Conservation (phyloP, 2,113 vertebrate species). For the Protobothrops mucrosquamatus region DNA sequence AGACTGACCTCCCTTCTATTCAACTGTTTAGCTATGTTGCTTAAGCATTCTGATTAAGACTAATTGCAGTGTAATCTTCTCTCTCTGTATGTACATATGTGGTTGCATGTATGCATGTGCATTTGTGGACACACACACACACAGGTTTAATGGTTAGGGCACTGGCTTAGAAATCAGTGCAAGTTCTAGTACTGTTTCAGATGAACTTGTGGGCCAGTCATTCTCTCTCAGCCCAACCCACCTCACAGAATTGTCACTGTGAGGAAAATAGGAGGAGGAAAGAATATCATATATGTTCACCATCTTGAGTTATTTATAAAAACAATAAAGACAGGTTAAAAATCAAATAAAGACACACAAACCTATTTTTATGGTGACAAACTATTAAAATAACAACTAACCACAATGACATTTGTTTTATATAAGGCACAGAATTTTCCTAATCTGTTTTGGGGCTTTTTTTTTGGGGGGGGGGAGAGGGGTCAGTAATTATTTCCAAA, state of each 20-base stretch:
- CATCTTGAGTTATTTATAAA: background rate
- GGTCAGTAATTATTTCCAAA: slow-evolving; percentile 48
- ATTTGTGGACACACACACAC: background rate
- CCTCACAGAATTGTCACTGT: background rate
- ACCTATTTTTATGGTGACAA: background rate
- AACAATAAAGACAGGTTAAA: background rate
- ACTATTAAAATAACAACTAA: background rate
- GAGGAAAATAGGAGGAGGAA: background rate
- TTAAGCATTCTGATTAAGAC: background rate
- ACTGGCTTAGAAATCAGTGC: background rate
- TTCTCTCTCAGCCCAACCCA: background rate
- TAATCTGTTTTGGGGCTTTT: background rate
- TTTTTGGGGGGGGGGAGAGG: background rate
- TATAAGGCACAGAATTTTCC: slow-evolving; percentile 15
- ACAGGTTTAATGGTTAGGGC: slow-evolving; percentile 27
- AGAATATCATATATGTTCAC: background rate
- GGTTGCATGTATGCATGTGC: background rate
- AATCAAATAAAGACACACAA: background rate
- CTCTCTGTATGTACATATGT: background rate
- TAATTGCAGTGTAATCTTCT: background rate
- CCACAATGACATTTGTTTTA: slow-evolving; percentile 26
- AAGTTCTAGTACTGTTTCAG: background rate
- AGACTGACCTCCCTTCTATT: background rate
- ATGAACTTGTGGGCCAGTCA: background rate
- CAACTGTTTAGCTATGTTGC: slow-evolving; percentile 11